These are phyloP conservation scores for Calyptomena viridis DNA, from an alignment of 2,113 vertebrate genomes.

Conservation along the genomic window DNA sequence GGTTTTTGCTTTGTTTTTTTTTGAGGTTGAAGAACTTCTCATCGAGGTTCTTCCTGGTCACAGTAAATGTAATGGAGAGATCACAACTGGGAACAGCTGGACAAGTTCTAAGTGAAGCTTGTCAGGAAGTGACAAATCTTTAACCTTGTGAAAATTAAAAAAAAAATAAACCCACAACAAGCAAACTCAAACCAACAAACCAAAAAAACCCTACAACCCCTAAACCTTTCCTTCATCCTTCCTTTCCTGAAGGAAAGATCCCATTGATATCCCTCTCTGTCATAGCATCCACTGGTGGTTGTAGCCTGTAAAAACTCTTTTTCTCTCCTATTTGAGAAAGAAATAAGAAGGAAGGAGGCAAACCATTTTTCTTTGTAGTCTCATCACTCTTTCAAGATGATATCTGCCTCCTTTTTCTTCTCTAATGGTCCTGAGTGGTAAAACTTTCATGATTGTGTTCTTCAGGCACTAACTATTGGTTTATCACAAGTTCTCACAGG, in stretches of 20 bases:
- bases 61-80: not conserved
- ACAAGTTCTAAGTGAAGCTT: not conserved
- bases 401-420: not conserved
- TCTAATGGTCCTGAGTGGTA: not conserved
- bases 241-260: not conserved
- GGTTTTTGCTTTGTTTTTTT: not conserved
- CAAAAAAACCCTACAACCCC: no score
- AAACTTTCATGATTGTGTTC: not conserved
- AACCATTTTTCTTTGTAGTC: not conserved
- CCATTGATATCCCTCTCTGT: not conserved
- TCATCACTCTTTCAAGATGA: not conserved
- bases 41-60: not conserved
- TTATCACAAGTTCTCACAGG: not conserved
- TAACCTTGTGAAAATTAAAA: not conserved
- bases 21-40: not conserved
- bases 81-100: not conserved
- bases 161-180: not conserved
- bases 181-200: not conserved
- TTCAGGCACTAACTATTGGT: not conserved
- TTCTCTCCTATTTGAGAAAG: not conserved
- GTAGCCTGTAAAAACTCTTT: not conserved
- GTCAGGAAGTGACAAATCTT: not conserved
- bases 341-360: not conserved
- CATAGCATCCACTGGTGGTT: not conserved
- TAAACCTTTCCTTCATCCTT: not conserved